Percentiles rank a stretch among this genome's conserved stretches.
Conservation (phyloP, 2,797 vertebrate species). For the Hapalemur alaotrensis region DNA sequence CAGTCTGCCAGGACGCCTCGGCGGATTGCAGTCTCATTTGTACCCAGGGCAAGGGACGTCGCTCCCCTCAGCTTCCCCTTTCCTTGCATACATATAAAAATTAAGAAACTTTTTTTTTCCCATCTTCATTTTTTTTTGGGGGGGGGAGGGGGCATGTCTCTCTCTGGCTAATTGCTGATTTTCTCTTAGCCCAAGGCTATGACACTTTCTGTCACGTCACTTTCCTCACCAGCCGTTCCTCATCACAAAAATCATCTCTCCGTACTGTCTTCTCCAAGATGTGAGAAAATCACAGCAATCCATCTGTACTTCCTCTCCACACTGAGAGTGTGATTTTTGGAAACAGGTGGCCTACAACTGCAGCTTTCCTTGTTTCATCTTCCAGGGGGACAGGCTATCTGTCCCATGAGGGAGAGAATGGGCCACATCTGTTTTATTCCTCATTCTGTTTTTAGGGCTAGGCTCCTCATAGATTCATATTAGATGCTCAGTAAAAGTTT, state of each 20-base stretch:
- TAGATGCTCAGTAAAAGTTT: slow-evolving; percentile 1
- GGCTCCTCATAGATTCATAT: not conserved
- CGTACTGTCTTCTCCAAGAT: slow-evolving; percentile 37
- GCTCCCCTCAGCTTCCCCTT: not conserved
- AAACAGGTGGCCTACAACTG: not conserved
- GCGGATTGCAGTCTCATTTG: not conserved
- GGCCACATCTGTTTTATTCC: not conserved
- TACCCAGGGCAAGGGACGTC: not conserved
- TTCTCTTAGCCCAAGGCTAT: slow-evolving; percentile 68
- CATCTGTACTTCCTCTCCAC: not conserved
- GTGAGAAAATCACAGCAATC: not conserved
- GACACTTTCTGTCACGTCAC: slow-evolving; percentile 62
- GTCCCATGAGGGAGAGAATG: not conserved
- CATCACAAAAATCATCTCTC: slow-evolving; percentile 46
- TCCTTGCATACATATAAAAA: slow-evolving; percentile 43
- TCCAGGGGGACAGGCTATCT: not conserved
- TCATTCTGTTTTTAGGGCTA: not conserved
- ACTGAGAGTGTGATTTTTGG: not conserved
- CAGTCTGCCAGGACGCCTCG: slow-evolving; percentile 16
- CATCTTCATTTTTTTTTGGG: slow-evolving; percentile 15
- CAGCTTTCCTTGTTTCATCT: not conserved
- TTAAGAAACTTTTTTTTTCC: slow-evolving; percentile 43
- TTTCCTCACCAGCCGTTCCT: slow-evolving; percentile 38
- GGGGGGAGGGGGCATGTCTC: not conserved
- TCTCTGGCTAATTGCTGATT: slow-evolving; percentile 67